Evolutionary conservation across 2,888 invertebrate genomes (phyloP), one percentile per base, ranked within the genome.

Genomic region (Drosophila neutralis): DNA sequence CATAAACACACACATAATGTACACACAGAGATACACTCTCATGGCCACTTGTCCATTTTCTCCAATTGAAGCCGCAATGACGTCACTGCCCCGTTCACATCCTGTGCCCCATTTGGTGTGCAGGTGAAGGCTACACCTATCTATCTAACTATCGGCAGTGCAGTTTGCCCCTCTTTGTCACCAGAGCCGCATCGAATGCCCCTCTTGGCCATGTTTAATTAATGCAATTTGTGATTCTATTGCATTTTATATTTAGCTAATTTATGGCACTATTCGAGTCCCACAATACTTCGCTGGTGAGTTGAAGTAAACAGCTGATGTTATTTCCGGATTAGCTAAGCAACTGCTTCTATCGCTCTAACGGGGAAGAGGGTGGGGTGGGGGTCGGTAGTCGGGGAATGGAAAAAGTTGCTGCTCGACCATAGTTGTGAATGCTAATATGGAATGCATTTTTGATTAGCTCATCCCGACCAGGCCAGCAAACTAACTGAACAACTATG

Each of bases 211-310:
- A 77, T 75, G 67, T 64, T 75, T 75, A 78, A 78, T 78, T 72
- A 78, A 78, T 78, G 72, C 78, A 75, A 78, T 78, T 76, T 65
- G 60, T 42, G 67, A 67, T 75, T 75, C 61, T 42, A 78, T 59
- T 71, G 76, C 76, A 78, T 79, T 75, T 56, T 62, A 71, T 78
- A 78, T 77, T 78, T 71, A 75, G 61, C 75, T 78, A 78, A 78
- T 78, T 75, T 75, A 78, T 78, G 71, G 71, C 77, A 59, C 38
- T 66, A 66, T 60, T 56, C 38, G 21, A 40, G 42, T 45, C 24
- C 24, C 45, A 45, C 42, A 35, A 66, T 40, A 15, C 45, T 15
- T 38, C 18, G 35, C 45, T 36, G 48, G 54, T n/a, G 27, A 29
- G 6, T 51, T 51, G 40, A 59, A 56, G 4, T 15, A 24, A 73